Evolutionary conservation across 2,113 vertebrate species (phyloP), one percentile per base, ranked within the genome.

Genomic region (Sialia sialis): DNA sequence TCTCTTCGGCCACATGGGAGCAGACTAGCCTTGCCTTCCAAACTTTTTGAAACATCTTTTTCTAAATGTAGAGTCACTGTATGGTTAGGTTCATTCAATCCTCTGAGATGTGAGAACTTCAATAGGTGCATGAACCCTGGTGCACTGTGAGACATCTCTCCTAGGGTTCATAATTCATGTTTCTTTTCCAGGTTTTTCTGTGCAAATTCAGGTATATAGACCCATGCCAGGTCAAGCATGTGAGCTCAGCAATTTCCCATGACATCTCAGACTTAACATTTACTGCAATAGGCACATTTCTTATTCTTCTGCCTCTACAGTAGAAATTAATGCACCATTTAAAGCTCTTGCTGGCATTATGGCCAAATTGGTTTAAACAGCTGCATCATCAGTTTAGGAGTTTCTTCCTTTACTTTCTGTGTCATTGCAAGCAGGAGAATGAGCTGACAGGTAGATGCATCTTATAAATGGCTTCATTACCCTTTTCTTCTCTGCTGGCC

Each of bases 301-400:
- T 84, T 89, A 41, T 49, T 89, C 46, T 90, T 73, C 67, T 90
- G 32, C 67, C 16, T 94, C 87, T 26, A 23, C 11, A 32, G 66
- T 10, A 64, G 70, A 84, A 93, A 94, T 76, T 91, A 84, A 87
- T 84, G 62, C 55, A 92, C 11, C 41, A 54, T 81, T 79, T 64
- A 54, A 81, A 75, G 12, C 34, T 85, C 49, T 63, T 6, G 11
- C 67, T 55, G 78, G 59, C 38, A 54, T 73, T 91, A 29, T 36
- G 21, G 58, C 44, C 54, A 94, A 92, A 75, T 4, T 81, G 22
- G 18, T 77, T 85, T 49, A 49, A 77, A 81, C 34, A 87, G 19
- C 36, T 55, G 51, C 12, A 60, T 67, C 25, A 21, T 30, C 49
- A 87, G 20, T 81, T 87, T 69, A 64, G n/a, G 18, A 94, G 21